Evolutionary conservation across 2,797 vertebrate genomes (phyloP), one percentile per base, ranked within the genome.

Genomic region (Cottoperca gobio): DNA sequence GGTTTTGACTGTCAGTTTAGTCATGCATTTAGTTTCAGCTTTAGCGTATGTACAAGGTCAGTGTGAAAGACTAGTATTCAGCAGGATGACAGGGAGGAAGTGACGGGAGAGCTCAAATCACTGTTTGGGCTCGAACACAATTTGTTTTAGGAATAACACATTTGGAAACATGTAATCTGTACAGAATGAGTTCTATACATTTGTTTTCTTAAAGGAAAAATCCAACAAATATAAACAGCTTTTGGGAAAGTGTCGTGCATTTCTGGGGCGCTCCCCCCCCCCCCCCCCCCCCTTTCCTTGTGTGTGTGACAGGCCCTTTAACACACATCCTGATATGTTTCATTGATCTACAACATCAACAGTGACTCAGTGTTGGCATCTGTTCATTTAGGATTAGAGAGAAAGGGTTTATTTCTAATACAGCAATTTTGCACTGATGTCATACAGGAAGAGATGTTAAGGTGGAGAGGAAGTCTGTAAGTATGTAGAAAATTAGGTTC

Each of bases 1-100:
- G 89, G 88, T 86, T 85, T 55, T 58, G 81, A 91, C 89, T 73
- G 83, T 87, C 76, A 48, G 61, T 45, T 65, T 70, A 81, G 87
- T 91, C 94, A 95, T 95, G 94, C 94, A 92, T 91, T 88, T 88
- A 87, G 85, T 91, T 91, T 91, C 86, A 83, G 87, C 87, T 89
- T 88, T 91, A 93, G 86, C 79, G 19, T 94, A 94, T 95, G 89
- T 95, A 95, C 95, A 96, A 85, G 82, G 85, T 91, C 86, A 86
- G 86, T 70, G 88, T 90, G 80, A 76, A 72, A 65, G 86, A 74
- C 54, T 48, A 16, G 62, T 71, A n/a, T 59, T 85, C 62, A 86
- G 88, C 67, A 80, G 63, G 78, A 80, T 71, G 81, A 73, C 50
- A 55, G 60, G 54, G 70, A 76, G 70, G 45, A 75, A 64, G 67